Percentiles rank a stretch among this genome's conserved stretches.
phyloP scores from a whole-genome alignment of 53 echinoderm and acorn worm species.

The Crossaster papposus region DNA sequence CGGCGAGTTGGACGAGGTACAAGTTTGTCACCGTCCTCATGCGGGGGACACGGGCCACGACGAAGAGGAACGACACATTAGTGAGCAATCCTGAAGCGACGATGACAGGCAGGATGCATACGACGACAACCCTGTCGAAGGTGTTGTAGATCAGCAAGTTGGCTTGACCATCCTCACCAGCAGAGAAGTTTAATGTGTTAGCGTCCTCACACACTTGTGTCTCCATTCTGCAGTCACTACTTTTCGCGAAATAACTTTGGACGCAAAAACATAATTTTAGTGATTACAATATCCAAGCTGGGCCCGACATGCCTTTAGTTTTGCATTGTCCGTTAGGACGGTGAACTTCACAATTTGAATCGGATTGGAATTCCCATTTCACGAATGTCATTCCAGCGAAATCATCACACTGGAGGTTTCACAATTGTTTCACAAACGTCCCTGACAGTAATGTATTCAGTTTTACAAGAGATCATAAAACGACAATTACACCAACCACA shows the following conservation, averaged over 20 bases:
- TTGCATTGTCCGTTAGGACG: too few species aligned
- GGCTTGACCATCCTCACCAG: neutral
- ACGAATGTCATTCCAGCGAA: too few species aligned
- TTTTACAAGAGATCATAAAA: too few species aligned
- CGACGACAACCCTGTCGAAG: constrained; percentile 10
- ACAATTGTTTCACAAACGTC: too few species aligned
- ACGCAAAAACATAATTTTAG: neutral
- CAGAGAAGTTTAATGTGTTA: constrained; percentile 31
- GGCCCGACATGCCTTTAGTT: too few species aligned
- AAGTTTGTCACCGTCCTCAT: constrained; percentile 55
- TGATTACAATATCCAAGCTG: too few species aligned
- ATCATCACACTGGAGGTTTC: too few species aligned
- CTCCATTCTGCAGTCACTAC: neutral
- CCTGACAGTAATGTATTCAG: too few species aligned
- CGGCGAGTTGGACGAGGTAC: constrained; percentile 38
- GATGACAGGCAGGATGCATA: constrained; percentile 36
- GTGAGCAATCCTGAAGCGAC: constrained; percentile 7
- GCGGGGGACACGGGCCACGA: constrained; percentile 47
- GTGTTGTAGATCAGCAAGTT: constrained; percentile 20
- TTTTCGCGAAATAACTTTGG: neutral
- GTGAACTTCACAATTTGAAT: too few species aligned
- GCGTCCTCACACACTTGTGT: neutral
- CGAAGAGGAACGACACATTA: constrained; percentile 42
- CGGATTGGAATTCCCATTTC: too few species aligned
- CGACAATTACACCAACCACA: neutral